Base-by-base conservation (phyloP, 2,113 vertebrate species). In the Sebastes fasciatus region DNA sequence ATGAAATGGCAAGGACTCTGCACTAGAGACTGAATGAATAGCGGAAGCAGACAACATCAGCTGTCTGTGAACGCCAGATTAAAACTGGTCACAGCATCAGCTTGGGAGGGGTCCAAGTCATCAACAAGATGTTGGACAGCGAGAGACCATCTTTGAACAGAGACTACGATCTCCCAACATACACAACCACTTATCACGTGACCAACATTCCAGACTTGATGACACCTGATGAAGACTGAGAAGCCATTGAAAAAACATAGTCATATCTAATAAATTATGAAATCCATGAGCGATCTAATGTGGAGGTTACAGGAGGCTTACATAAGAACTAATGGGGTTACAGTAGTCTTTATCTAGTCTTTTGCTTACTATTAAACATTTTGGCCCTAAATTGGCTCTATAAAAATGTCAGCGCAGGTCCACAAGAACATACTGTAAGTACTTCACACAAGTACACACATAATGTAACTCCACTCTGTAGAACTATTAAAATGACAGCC, bases 321-420 rank as follows among this genome's bases (percentile, higher is more conserved):
- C 11, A 57, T 19, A 13, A 2, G 4, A 48, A 72, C 26, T 49
- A 72, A 72, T 13, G 52, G 52, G 13, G 19, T 17, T 10, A 14
- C 16, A 75, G 21, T 21, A 8, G 4, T 51, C 26, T 13, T 63
- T 8, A 42, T 42, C 61, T 8, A 17, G 17, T 26, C 17, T 49
- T 46, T 74, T 19, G 3, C 7, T 74, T 42, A 19, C 14, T 26
- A 61, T 66, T 54, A 0, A 64, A 65, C 46, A 55, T 72, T n/a
- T 58, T 49, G 19, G 34, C 16, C 26, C 14, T 51, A 34, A 57
- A 73, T 62, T 63, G 23, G 51, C 42, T 76, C 23, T 16, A 54
- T 80, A 55, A 61, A 80, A 61, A 77, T 80, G n/a, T 73, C 66
- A 66, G 34, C 57, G 63, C 23, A 69, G 43, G 51, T 74, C 55